A percentile compares a stretch with the other conserved stretches of the same genome.
Evolutionary conservation across 2,888 invertebrate species (phyloP).

Genomic region (Acrobasis consociella): DNA sequence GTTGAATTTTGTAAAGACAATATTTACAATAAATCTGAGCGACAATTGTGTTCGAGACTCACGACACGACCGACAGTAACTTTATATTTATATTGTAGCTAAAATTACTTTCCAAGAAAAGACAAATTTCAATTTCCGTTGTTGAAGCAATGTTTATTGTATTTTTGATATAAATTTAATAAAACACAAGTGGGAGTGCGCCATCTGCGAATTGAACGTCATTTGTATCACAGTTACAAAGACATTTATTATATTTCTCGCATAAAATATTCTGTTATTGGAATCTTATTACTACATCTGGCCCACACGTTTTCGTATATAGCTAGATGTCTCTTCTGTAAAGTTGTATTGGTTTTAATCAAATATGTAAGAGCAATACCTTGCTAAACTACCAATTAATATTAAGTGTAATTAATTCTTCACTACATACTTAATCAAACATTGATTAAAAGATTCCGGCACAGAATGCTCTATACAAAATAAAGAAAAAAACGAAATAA

Average conservation of each 20-base stretch:
- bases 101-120: not conserved
- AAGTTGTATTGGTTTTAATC: not conserved
- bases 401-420: too few species aligned
- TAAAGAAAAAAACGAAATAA: too few species aligned
- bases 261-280: not conserved
- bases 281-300: not conserved
- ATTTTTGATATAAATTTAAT: slow-evolving; percentile 8
- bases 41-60: not conserved
- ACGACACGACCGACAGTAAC: not conserved
- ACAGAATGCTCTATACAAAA: too few species aligned
- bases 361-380: not conserved
- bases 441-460: too few species aligned
- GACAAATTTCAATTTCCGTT: slow-evolving; percentile 18
- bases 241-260: not conserved
- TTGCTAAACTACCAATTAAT: too few species aligned
- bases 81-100: not conserved
- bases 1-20: too few species aligned
- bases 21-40: not conserved
- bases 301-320: not conserved
- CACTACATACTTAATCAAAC: too few species aligned
- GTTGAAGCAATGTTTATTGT: slow-evolving; percentile 6
- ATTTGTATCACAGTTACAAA: not conserved
- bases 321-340: too few species aligned
- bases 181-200: not conserved
- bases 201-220: slow-evolving; percentile 7